Conservation (phyloP, 2,888 invertebrate genomes). For the Euzophera pinguis region DNA sequence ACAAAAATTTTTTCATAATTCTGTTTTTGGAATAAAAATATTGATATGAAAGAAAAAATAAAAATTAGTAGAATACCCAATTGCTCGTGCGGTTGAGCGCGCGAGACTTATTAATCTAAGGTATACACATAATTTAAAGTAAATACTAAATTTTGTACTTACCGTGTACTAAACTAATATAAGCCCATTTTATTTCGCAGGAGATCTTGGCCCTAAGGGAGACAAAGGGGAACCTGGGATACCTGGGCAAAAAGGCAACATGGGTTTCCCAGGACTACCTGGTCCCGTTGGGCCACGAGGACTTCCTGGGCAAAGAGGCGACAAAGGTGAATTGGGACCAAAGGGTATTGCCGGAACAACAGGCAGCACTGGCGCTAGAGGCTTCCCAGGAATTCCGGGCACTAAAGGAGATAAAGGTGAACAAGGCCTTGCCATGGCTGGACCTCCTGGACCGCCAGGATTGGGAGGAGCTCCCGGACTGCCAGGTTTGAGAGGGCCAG, state of each 20-base stretch:
- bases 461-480: slow-evolving; percentile 85
- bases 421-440: slow-evolving; percentile 83
- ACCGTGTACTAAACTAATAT: too few relatives aligned
- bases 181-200: slow-evolving; percentile 39
- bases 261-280: slow-evolving; percentile 61
- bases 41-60: too few relatives aligned
- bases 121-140: too few relatives aligned
- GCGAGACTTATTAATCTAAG: too few relatives aligned
- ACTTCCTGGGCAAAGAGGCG: slow-evolving; percentile 88
- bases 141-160: too few relatives aligned
- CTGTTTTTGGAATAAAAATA: too few relatives aligned
- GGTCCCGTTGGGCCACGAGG: slow-evolving; percentile 87
- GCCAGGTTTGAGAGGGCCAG: slow-evolving; percentile 86
- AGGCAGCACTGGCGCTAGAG: slow-evolving; percentile 82
- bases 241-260: slow-evolving; percentile 58
- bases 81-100: too few relatives aligned
- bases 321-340: slow-evolving; percentile 87
- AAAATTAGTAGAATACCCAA: too few relatives aligned
- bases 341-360: slow-evolving; percentile 88
- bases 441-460: slow-evolving; percentile 84
- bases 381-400: slow-evolving; percentile 80
- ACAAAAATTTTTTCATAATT: too few relatives aligned
- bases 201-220: slow-evolving; percentile 80
- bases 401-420: slow-evolving; percentile 85
- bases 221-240: slow-evolving; percentile 68